A percentile compares a stretch with the other conserved stretches of the same genome.
Evolutionary conservation across 1,140 invertebrate genomes (phyloP).

Genomic region (Drosophila repleta): DNA sequence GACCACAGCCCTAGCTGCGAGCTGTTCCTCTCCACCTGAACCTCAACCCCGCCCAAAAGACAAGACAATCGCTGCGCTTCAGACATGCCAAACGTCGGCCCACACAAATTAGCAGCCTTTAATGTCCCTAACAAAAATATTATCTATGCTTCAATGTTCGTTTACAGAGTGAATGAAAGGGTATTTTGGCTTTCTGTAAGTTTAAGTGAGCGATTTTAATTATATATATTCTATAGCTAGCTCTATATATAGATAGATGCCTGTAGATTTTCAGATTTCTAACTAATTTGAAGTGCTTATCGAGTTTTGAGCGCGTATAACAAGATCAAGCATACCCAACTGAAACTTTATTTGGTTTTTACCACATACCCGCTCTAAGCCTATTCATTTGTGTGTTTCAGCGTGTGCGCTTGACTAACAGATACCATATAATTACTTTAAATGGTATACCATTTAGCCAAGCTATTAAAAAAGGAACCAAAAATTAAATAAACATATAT

Average conservation of each 20-base stretch:
- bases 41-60: conserved; percentile 23
- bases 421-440: background rate
- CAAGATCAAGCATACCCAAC: no score
- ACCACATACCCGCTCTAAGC: no score
- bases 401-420: background rate
- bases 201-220: no score
- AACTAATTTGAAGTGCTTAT: no score
- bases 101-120: conserved; percentile 42
- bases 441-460: background rate
- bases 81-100: conserved; percentile 39
- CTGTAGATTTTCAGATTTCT: no score
- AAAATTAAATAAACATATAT: background rate
- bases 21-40: background rate
- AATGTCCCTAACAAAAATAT: conserved; percentile 7
- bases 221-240: no score
- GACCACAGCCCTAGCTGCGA: background rate
- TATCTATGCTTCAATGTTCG: background rate
- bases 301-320: no score
- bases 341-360: no score
- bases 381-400: no score
- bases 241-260: no score
- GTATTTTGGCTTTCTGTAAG: background rate
- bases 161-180: background rate
- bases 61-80: conserved; percentile 27
- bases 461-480: background rate